These are phyloP conservation scores for Myotis daubentonii DNA, from an alignment of 2,797 vertebrate species.

Conservation along the genomic window DNA sequence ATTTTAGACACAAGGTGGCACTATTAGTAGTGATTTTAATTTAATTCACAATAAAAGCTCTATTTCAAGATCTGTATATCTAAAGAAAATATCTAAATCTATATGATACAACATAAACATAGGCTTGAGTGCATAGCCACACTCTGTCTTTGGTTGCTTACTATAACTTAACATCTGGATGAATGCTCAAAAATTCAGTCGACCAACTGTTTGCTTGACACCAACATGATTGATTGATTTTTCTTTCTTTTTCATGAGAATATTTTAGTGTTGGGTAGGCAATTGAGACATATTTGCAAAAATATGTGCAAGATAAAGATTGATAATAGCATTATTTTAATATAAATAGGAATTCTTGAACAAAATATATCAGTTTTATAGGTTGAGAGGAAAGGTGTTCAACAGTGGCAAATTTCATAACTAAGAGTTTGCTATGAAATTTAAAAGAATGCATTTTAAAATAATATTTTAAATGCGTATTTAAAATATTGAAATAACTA, in stretches of 20 bases:
- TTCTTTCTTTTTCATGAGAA: conserved; percentile 44
- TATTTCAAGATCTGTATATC: conserved; percentile 21
- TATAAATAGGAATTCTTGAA: neutral
- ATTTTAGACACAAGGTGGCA: conserved; percentile 86
- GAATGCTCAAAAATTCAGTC: conserved; percentile 40
- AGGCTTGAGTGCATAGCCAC: neutral
- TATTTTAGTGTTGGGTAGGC: conserved; percentile 36
- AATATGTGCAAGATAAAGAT: conserved; percentile 43
- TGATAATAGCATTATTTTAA: conserved; percentile 49
- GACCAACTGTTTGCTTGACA: conserved; percentile 49
- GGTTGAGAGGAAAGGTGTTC: conserved; percentile 13
- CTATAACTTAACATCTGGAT: conserved; percentile 61
- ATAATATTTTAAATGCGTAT: too few relatives aligned
- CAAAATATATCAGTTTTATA: conserved; percentile 50
- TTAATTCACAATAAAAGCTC: neutral
- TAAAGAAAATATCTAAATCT: conserved; percentile 45
- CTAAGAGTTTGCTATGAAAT: conserved; percentile 24
- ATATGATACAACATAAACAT: neutral
- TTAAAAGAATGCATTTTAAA: neutral
- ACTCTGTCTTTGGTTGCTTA: neutral
- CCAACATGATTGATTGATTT: conserved; percentile 40
- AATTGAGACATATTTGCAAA: conserved; percentile 60
- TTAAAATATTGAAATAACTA: too few relatives aligned
- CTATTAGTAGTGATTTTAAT: conserved; percentile 80
- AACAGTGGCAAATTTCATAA: conserved; percentile 10